A percentile compares a stretch with the other conserved stretches of the same genome.
These are phyloP conservation scores for Drosophila neotestacea DNA, from an alignment of 2,888 invertebrate species.

Conservation along the genomic window DNA sequence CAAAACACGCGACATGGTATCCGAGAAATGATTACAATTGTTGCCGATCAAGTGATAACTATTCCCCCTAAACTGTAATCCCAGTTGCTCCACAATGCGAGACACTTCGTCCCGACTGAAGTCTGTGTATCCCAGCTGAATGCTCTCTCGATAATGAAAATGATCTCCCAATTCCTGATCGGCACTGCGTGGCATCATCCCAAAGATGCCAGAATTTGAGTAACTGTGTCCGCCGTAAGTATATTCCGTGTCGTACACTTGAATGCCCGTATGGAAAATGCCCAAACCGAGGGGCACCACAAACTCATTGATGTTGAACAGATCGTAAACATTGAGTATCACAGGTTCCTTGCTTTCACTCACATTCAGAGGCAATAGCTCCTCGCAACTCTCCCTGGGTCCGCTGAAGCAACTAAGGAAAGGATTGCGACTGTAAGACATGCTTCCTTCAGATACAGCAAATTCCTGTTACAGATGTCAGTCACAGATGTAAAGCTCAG, in stretches of 20 bases:
- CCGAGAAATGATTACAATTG: conserved; percentile 99
- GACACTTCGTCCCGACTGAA: conserved; percentile 96
- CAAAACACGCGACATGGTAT: conserved; percentile 93
- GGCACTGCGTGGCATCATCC: conserved; percentile 93
- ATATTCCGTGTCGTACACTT: conserved; percentile 92
- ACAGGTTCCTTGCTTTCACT: conserved; percentile 88
- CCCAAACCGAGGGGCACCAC: conserved; percentile 97
- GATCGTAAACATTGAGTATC: conserved; percentile 97
- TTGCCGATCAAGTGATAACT: conserved; percentile 95
- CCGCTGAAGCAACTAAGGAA: conserved; percentile 33
- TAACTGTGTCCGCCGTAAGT: conserved; percentile 94
- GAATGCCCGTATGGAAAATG: conserved; percentile 98
- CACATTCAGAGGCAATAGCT: conserved; percentile 21
- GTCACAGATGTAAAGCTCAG: no score
- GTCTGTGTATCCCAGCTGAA: conserved; percentile 97
- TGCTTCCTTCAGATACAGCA: not conserved
- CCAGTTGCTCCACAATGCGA: conserved; percentile 93
- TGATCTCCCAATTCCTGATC: conserved; percentile 97
- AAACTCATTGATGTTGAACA: conserved; percentile 97
- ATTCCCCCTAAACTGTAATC: conserved; percentile 97
- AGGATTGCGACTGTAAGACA: conserved; percentile 26
- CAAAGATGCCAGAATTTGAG: conserved; percentile 97
- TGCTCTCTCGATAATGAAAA: conserved; percentile 95
- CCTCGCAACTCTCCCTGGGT: conserved; percentile 22
- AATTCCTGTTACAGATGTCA: no score